phyloP scores from a whole-genome alignment of 2,888 invertebrate genomes.

The Tenthredo amoena region DNA sequence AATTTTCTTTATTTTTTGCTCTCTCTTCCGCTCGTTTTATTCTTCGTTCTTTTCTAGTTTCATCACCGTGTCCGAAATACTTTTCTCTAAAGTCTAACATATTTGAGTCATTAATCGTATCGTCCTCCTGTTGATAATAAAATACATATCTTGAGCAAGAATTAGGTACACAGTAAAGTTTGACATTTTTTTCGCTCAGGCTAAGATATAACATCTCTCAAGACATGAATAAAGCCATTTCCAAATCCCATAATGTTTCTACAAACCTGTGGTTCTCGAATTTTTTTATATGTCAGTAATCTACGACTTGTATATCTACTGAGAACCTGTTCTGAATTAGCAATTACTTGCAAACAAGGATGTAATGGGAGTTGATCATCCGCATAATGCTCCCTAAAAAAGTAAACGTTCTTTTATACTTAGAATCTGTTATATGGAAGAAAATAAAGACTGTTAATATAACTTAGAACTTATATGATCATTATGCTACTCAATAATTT shows the following conservation, averaged over 20 bases:
- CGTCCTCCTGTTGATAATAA: slow-evolving; percentile 60
- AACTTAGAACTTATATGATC: background rate
- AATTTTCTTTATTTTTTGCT: slow-evolving; percentile 70
- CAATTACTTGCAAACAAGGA: slow-evolving; percentile 87
- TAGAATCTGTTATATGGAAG: slow-evolving; percentile 37
- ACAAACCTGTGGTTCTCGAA: slow-evolving; percentile 79
- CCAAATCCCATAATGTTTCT: slow-evolving; percentile 15
- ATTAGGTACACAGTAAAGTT: background rate
- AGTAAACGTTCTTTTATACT: slow-evolving; percentile 49
- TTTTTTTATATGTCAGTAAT: slow-evolving; percentile 92
- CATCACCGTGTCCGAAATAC: slow-evolving; percentile 86
- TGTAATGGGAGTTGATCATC: slow-evolving; percentile 89
- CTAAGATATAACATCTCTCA: background rate
- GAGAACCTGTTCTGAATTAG: slow-evolving; percentile 94
- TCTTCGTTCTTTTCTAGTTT: slow-evolving; percentile 83
- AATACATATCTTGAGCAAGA: slow-evolving; percentile 46
- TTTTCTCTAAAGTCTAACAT: slow-evolving; percentile 82
- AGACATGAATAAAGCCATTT: background rate
- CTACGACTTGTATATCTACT: slow-evolving; percentile 90
- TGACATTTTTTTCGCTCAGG: background rate
- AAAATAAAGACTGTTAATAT: background rate
- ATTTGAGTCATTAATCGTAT: slow-evolving; percentile 67
- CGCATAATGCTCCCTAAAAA: slow-evolving; percentile 85
- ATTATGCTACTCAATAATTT: background rate
- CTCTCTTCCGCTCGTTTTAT: slow-evolving; percentile 78